Evolutionary conservation across 1,140 invertebrate genomes (phyloP).

Genomic region (Drosophila obscura): DNA sequence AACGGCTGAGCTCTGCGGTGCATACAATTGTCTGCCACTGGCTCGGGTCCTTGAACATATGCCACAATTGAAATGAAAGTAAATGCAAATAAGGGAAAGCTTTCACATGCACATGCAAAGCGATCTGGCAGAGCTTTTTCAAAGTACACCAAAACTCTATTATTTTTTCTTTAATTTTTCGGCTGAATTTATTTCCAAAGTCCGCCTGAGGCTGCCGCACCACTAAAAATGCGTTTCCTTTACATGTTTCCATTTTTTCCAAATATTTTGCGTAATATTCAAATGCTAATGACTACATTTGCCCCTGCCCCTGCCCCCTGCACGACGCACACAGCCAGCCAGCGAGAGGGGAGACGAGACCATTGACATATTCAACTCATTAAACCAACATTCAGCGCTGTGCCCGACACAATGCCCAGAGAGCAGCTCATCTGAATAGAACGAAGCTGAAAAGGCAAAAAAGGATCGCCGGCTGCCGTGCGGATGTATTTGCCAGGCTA

Average conservation of each 20-base stretch:
- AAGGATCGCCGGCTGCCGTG: slow-evolving; percentile 40
- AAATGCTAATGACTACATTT: slow-evolving; percentile 68
- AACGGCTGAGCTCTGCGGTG: slow-evolving; percentile 18
- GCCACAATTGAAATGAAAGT: slow-evolving; percentile 24
- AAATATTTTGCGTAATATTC: slow-evolving; percentile 64
- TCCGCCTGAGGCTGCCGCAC: slow-evolving; percentile 12
- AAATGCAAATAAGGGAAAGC: slow-evolving; percentile 3
- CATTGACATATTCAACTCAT: slow-evolving; percentile 79
- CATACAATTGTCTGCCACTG: slow-evolving; percentile 20
- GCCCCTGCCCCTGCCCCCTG: slow-evolving; percentile 24
- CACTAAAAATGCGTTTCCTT: slow-evolving; percentile 26
- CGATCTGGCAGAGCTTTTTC: not conserved
- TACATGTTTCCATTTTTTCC: slow-evolving; percentile 22
- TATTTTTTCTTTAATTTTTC: not conserved
- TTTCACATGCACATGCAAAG: not conserved
- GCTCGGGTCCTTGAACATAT: slow-evolving; percentile 58
- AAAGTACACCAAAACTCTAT: not conserved
- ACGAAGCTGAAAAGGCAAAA: slow-evolving; percentile 27
- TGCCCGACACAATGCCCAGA: slow-evolving; percentile 37
- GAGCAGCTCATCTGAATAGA: slow-evolving; percentile 7
- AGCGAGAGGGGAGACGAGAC: slow-evolving; percentile 13
- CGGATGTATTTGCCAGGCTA: slow-evolving; percentile 77
- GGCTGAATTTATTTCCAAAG: slow-evolving; percentile 12
- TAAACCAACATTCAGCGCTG: slow-evolving; percentile 59
- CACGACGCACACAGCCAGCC: slow-evolving; percentile 7